These are phyloP conservation scores for Hanleya hanleyi DNA, from an alignment of 2,888 invertebrate species.

Conservation along the genomic window DNA sequence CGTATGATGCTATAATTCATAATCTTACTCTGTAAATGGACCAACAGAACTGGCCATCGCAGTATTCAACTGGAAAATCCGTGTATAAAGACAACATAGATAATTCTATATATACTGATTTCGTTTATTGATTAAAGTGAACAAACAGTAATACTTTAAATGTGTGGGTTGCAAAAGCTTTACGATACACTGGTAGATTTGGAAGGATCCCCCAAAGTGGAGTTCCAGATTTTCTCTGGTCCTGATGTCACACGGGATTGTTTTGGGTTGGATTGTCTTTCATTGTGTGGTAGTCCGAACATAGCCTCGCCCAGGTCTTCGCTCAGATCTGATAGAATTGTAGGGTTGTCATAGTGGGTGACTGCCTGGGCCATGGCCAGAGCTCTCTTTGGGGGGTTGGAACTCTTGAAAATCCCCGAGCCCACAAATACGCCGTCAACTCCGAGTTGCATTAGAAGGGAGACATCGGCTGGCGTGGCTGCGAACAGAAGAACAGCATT, in stretches of 20 bases:
- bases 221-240: constrained; percentile 50
- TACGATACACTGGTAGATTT: no score
- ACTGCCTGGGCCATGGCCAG: constrained; percentile 69
- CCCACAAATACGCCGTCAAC: constrained; percentile 71
- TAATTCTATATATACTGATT: no score
- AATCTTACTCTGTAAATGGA: no score
- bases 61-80: no score
- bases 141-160: no score
- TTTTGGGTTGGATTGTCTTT: constrained; percentile 23
- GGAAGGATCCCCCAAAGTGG: constrained; percentile 45
- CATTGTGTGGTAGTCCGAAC: constrained; percentile 51
- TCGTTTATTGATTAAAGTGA: no score
- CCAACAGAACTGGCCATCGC: no score
- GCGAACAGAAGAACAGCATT: constrained; percentile 17
- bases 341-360: constrained; percentile 65
- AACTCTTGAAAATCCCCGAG: constrained; percentile 70
- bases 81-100: no score
- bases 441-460: constrained; percentile 70
- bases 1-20: no score
- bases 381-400: constrained; percentile 59
- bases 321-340: constrained; percentile 60
- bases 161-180: no score
- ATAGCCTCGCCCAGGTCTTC: constrained; percentile 67
- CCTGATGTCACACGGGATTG: constrained; percentile 24
- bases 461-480: constrained; percentile 71